Evolutionary conservation across 2,113 vertebrate species (phyloP), one percentile per base, ranked within the genome.

Genomic region (Tympanuchus pallidicinctus): DNA sequence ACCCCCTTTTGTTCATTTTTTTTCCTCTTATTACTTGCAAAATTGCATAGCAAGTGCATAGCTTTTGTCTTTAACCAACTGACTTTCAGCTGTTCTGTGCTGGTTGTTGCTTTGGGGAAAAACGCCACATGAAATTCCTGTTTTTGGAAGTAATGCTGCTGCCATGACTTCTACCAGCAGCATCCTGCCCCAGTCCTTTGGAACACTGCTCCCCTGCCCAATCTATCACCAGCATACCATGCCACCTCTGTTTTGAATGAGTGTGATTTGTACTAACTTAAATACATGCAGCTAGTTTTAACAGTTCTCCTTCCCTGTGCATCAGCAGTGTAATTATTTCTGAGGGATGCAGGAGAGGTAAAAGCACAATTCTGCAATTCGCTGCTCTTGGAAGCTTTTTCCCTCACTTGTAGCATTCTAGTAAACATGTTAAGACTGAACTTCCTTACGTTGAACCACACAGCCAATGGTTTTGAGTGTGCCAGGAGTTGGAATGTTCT

Each of bases 171-270:
- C 52, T 56, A 73, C 34, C 63, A 34, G 71, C 52, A 71, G 66
- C 32, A 14, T 2, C 0, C 63, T 10, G 3, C 71, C 66, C 38
- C 54, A 16, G 27, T 25, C 32, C 43, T 19, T 20, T n/a, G 30
- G 22, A 48, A 34, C 21, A 2, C 21, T 6, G 48, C 3, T 61
- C 20, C 3, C 34, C 13, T 43, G 60, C 54, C 42, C 50, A 57
- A n/a, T 7, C 21, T 59, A 19, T 67, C 5, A 5, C 43, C 71
- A 69, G 4, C 0, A 0, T 2, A 14, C 28, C 4, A 3, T 6
- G 47, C 38, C 25, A 74, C 42, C 70, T 42, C 59, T 57, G 34
- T 0, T 45, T 18, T 42, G 66, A 56, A 13, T 16, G 22, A 27
- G 22, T n/a, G 38, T 57, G 0, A 4, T 40, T 70, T 42, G 40